These are phyloP conservation scores for Spatulosminthurus flaviceps DNA, from an alignment of 2,888 invertebrate genomes.

Conservation along the genomic window DNA sequence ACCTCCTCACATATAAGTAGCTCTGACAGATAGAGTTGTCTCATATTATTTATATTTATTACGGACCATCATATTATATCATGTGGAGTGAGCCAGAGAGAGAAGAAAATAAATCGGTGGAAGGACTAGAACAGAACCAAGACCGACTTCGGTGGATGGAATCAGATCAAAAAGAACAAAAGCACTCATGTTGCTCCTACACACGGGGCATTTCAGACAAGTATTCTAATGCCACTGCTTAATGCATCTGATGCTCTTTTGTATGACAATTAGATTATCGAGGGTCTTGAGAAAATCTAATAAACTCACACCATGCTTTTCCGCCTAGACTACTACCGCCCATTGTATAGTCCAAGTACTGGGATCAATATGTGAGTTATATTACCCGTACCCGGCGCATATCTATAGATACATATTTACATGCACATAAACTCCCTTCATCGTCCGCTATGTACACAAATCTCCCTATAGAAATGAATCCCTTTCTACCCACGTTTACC, in stretches of 20 bases:
- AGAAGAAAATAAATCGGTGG: conserved; percentile 18
- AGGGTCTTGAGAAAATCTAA: conserved; percentile 55
- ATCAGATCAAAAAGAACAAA: conserved; percentile 19
- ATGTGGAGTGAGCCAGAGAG: too few relatives aligned
- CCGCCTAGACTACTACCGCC: conserved; percentile 7
- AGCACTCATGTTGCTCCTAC: conserved; percentile 10
- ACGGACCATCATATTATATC: too few relatives aligned
- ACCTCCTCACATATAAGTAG: background rate
- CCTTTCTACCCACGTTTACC: background rate
- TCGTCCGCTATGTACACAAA: too few relatives aligned
- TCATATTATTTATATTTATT: conserved; percentile 8
- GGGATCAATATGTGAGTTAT: too few relatives aligned
- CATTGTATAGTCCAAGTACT: too few relatives aligned
- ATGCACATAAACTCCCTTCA: too few relatives aligned
- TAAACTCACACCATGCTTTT: conserved; percentile 34
- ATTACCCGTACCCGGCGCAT: too few relatives aligned
- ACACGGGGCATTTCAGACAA: conserved; percentile 19
- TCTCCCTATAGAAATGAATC: background rate
- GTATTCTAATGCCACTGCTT: conserved; percentile 33
- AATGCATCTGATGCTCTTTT: conserved; percentile 51
- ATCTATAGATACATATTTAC: too few relatives aligned
- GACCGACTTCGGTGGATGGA: background rate
- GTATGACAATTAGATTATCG: conserved; percentile 49
- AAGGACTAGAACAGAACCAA: background rate
- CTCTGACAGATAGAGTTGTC: background rate